phyloP scores from a whole-genome alignment of 2,888 invertebrate genomes.

The Melanotus villosus region DNA sequence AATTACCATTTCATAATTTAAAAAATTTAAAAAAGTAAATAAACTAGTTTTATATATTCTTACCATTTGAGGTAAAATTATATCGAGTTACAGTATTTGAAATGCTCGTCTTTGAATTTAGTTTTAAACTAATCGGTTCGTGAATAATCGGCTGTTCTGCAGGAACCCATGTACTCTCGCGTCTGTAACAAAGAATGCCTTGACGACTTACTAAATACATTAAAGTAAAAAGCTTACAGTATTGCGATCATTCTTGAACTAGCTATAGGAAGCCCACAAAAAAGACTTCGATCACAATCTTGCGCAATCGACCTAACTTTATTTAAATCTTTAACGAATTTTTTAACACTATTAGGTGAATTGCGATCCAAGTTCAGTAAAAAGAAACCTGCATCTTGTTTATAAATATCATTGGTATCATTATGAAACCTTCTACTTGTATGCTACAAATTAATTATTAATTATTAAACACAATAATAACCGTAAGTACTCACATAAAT shows the following conservation, averaged over 20 bases:
- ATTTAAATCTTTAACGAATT: constrained; percentile 57
- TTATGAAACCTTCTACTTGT: constrained; percentile 59
- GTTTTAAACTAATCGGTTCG: constrained; percentile 54
- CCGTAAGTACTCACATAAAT: constrained; percentile 58
- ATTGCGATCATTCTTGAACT: constrained; percentile 58
- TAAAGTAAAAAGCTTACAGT: constrained; percentile 54
- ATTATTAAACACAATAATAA: not conserved
- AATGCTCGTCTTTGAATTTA: constrained; percentile 60
- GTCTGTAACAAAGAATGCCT: constrained; percentile 51
- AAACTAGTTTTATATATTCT: no score
- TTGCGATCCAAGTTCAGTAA: constrained; percentile 64
- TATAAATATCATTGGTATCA: constrained; percentile 55
- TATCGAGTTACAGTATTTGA: constrained; percentile 65
- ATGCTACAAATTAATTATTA: constrained; percentile 56
- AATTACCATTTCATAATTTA: constrained; percentile 40
- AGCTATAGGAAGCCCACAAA: constrained; percentile 62
- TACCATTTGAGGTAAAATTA: constrained; percentile 70
- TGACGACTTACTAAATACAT: not conserved
- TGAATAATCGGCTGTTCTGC: constrained; percentile 59
- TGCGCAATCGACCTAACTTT: constrained; percentile 54
- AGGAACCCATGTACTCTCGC: constrained; percentile 63
- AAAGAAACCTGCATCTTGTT: constrained; percentile 63
- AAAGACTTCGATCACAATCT: constrained; percentile 59
- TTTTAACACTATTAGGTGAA: constrained; percentile 59
- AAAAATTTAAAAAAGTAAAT: not conserved